Base-by-base conservation (phyloP, 2,888 invertebrate species). In the Mythimna impura region DNA sequence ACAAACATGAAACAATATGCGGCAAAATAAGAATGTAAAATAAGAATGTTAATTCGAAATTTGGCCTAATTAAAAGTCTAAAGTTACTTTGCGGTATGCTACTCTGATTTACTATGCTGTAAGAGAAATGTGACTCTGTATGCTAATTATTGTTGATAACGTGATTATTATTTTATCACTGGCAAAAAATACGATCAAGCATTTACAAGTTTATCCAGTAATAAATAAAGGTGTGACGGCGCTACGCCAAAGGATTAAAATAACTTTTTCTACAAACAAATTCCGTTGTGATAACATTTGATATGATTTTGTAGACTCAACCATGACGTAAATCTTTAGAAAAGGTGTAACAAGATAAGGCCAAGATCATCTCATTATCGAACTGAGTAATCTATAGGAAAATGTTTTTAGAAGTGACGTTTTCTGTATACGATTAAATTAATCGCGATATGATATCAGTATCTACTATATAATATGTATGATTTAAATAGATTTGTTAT, bases 231-330 rank as follows among this genome's bases (percentile, higher is more conserved):
- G 72, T 62, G 76, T 88, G 89, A 90, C 88, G 89, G 80, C 87
- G 84, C 75, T 83, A 85, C 88, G 86, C 86, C 83, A 81, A 85
- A 84, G 81, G 87, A 89, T 92, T 91, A 90, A 87, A 90, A 90
- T 89, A 91, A 88, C 89, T 89, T 90, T 90, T 89, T 88, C 90
- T 89, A 80, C 89, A 91, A 92, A 91, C 90, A 91, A 88, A 89
- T 91, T 91, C 88, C 88, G 70, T 82, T 86, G 76, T 84, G 91
- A 92, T 92, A 92, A 90, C 82, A 81, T 73, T 78, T 75, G 89
- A 89, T 89, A 90, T 89, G 89, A 86, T 89, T 85, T 69, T 81
- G 70, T 83, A 36, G 80, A 71, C 65, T 68, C 66, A 74, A 61
- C 30, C 25, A 64, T 84, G 78, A 80, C 77, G 79, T 76, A 65